These are phyloP conservation scores for Gobio occitaniae DNA, from an alignment of 2,797 vertebrate genomes.

Conservation along the genomic window DNA sequence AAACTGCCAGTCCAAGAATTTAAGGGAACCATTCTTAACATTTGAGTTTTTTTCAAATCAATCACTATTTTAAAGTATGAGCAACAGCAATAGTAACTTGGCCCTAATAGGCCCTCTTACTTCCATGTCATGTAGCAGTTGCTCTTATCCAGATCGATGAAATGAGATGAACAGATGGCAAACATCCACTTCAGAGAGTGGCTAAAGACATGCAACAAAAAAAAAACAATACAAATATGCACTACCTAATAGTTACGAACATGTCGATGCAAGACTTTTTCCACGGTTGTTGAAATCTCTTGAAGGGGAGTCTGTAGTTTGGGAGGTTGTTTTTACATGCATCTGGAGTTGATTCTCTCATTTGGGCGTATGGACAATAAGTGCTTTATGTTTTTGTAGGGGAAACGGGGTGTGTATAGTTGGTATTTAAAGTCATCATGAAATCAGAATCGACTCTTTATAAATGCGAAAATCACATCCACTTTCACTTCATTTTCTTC, in stretches of 20 bases:
- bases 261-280: slow-evolving; percentile 2
- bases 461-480: not conserved
- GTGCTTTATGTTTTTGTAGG: not conserved
- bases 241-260: not conserved
- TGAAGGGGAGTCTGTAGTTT: not conserved
- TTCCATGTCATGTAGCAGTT: not conserved
- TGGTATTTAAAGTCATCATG: not conserved
- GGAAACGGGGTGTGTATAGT: not conserved
- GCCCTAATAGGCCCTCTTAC: too few species aligned
- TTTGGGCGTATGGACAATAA: not conserved
- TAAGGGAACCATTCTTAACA: not conserved
- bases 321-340: not conserved
- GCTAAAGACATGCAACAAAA: not conserved
- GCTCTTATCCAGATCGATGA: not conserved
- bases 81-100: not conserved
- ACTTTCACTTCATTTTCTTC: not conserved
- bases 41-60: not conserved
- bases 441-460: not conserved
- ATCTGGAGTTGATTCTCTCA: not conserved
- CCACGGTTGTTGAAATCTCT: not conserved
- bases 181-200: not conserved
- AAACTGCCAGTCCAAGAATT: not conserved
- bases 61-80: not conserved
- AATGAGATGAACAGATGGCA: not conserved
- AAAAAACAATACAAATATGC: not conserved